Evolutionary conservation across 35 echinoderm and acorn worm species (phyloP).

Genomic region (Anneissia japonica): DNA sequence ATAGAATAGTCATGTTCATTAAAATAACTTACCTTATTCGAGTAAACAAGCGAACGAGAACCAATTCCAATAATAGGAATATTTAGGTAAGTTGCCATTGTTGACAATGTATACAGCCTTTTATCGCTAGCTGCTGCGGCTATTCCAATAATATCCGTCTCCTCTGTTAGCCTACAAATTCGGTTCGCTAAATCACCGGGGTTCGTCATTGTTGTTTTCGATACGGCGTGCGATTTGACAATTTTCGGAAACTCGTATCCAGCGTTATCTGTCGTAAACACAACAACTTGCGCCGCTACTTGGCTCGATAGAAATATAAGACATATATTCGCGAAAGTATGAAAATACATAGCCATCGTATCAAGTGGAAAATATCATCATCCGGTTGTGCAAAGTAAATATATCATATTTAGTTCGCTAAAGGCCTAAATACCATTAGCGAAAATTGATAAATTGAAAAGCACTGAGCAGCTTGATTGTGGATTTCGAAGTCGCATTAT

Average conservation of each 20-base stretch:
- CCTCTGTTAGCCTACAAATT: neutral
- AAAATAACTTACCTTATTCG: neutral
- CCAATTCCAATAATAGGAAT: neutral
- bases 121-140: neutral
- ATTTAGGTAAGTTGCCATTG: neutral
- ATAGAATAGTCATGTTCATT: no score
- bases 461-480: no score
- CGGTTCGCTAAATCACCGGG: neutral
- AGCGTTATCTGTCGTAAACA: neutral
- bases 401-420: no score
- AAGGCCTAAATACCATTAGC: no score
- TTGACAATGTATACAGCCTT: neutral
- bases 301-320: neutral
- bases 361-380: neutral
- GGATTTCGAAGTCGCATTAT: neutral
- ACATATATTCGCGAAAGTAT: neutral
- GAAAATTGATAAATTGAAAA: no score
- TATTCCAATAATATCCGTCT: neutral
- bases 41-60: neutral
- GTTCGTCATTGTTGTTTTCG: neutral
- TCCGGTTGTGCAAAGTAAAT: no score
- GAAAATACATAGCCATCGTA: neutral
- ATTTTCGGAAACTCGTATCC: neutral
- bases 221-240: neutral
- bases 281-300: neutral